Percentiles rank a stretch among this genome's conserved stretches.
phyloP scores from a whole-genome alignment of 2,797 vertebrate genomes.

The Gymnothorax reevesii region DNA sequence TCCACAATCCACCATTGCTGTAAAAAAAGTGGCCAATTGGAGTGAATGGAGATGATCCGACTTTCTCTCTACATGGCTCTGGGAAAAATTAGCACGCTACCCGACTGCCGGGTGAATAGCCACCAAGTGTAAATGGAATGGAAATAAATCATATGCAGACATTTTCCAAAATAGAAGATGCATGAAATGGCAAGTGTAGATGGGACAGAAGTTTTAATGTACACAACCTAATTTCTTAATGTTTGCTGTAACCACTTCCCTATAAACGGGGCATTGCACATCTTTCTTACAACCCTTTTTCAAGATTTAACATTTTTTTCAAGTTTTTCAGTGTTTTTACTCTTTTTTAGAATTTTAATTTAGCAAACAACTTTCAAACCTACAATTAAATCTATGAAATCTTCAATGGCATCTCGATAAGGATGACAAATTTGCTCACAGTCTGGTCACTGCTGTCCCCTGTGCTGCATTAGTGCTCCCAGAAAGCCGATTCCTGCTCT shows the following conservation, averaged over 20 bases:
- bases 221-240: neutral
- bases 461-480: conserved; percentile 70
- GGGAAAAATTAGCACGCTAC: too few species aligned
- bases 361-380: neutral
- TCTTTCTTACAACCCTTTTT: neutral
- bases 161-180: too few species aligned
- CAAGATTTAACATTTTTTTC: neutral
- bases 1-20: too few species aligned
- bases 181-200: too few species aligned
- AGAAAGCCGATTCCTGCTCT: conserved; percentile 66
- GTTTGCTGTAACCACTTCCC: neutral
- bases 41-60: too few species aligned
- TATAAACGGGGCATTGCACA: neutral
- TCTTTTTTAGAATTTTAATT: neutral
- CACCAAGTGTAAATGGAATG: too few species aligned
- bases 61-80: too few species aligned
- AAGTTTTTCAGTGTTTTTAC: neutral
- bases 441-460: neutral
- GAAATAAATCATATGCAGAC: too few species aligned
- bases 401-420: neutral
- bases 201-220: neutral
- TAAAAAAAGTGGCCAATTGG: too few species aligned
- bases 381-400: neutral
- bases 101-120: too few species aligned
- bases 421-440: neutral